Conservation (phyloP, 2,888 invertebrate genomes). For the Ischnura elegans region DNA sequence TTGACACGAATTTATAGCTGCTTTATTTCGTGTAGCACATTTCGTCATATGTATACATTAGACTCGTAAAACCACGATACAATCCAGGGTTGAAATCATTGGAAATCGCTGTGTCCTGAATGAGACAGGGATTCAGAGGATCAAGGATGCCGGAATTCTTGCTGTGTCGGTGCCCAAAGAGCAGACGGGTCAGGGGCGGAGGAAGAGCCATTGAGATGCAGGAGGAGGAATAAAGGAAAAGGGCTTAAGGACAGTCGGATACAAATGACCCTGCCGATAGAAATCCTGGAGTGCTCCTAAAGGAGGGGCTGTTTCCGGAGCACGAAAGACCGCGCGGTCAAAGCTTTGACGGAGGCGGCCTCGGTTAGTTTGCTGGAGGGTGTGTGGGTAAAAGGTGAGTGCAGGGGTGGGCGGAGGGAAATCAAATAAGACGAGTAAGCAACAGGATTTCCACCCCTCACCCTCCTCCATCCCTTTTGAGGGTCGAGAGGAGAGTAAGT, state of each 20-base stretch:
- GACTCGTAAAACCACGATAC: no score
- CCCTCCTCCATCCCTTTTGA: no score
- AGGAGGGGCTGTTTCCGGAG: not conserved
- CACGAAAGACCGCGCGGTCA: slow-evolving; percentile 58
- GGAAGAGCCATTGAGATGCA: not conserved
- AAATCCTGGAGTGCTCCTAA: slow-evolving; percentile 52
- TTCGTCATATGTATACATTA: no score
- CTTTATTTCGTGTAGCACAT: no score
- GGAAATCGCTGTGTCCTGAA: no score
- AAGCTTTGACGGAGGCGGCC: slow-evolving; percentile 55
- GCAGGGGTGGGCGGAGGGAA: not conserved
- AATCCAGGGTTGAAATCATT: no score
- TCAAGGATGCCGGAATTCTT: slow-evolving; percentile 8
- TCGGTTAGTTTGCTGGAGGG: not conserved
- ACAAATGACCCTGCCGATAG: slow-evolving; percentile 62
- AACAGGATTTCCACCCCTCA: slow-evolving; percentile 11
- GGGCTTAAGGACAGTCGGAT: slow-evolving; percentile 38
- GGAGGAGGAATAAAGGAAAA: not conserved
- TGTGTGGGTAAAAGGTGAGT: not conserved
- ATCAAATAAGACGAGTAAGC: slow-evolving; percentile 21
- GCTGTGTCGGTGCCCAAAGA: not conserved
- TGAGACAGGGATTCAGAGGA: not conserved
- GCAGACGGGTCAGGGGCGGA: not conserved
- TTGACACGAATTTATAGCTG: no score
- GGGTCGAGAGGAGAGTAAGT: no score